Base-by-base conservation (phyloP, 2,113 vertebrate genomes). In the Uropsilus gracilis region DNA sequence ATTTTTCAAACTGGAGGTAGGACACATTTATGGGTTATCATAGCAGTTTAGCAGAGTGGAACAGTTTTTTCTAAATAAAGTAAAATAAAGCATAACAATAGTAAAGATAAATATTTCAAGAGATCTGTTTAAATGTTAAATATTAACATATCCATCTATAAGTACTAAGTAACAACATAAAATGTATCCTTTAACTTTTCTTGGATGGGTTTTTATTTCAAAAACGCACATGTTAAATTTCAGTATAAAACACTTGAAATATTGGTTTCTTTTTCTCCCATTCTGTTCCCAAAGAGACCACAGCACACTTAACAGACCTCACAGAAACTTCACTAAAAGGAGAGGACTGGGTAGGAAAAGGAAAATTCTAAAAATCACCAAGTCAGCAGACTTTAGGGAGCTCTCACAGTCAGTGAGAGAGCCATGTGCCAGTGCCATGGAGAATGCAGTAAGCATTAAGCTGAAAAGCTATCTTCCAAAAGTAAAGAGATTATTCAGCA, bases 181-280 rank as follows among this genome's bases (percentile, higher is more conserved):
- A 94, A 82, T 59, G 22, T 8, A 69, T 82, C 53, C 50, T 53
- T 53, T 53, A 53, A 53, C 6, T 53, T 53, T 53, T 53, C 50
- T 53, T 53, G 98, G 97, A 98, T 94, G 88, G 83, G 93, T 95
- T 98, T 97, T 98, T 98, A 98, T 98, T 98, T 98, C 97, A 97
- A 98, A 98, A 98, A 97, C 98, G 97, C 96, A 94, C 92, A 90
- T 96, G 86, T 95, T 97, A 97, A 95, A 97, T 98, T 97, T 98
- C 92, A 98, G 98, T 98, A 98, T 98, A 98, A 98, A 98, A 98
- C 97, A 96, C 94, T 97, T 85, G 89, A 90, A 95, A n/a, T 95
- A 84, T 44, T 82, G 95, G 80, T 96, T 97, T 89, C 81, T 53
- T 53, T 95, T 80, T 91, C 82, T 84, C 95, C 50, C 50, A 53